A percentile compares a stretch with the other conserved stretches of the same genome.
These are phyloP conservation scores for Synergus umbraculus DNA, from an alignment of 2,888 invertebrate genomes.

Conservation along the genomic window DNA sequence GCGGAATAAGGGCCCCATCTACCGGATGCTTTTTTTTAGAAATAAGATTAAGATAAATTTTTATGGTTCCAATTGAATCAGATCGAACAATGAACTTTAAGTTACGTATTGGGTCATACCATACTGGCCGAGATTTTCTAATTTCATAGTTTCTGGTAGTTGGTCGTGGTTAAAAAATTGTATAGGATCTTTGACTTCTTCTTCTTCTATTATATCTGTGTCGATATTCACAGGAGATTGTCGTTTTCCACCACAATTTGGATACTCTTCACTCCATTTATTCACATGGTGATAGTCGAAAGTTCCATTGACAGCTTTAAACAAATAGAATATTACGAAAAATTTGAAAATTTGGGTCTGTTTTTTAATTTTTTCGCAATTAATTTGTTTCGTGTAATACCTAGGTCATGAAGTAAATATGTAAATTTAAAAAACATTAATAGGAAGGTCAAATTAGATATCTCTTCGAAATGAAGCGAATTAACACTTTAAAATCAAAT, in stretches of 20 bases:
- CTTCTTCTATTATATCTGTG: background rate
- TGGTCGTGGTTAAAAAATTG: background rate
- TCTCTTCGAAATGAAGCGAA: too few relatives aligned
- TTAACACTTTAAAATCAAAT: too few relatives aligned
- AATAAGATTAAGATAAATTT: background rate
- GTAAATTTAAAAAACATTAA: too few relatives aligned
- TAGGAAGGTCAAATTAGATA: too few relatives aligned
- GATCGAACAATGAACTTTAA: too few relatives aligned
- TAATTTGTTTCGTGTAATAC: background rate
- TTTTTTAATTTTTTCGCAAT: background rate
- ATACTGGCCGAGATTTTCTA: background rate
- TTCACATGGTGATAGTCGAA: background rate
- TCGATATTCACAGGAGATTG: conserved; percentile 23
- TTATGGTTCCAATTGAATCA: background rate
- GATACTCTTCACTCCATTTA: background rate
- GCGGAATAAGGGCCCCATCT: too few relatives aligned
- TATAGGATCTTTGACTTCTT: background rate
- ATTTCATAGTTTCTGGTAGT: background rate
- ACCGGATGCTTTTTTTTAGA: background rate
- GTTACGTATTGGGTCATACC: background rate
- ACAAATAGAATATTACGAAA: background rate
- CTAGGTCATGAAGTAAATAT: background rate
- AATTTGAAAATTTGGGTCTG: background rate
- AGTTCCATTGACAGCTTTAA: background rate
- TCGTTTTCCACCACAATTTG: background rate